Evolutionary conservation across 2,888 invertebrate species (phyloP).

Genomic region (Netelia melanura): DNA sequence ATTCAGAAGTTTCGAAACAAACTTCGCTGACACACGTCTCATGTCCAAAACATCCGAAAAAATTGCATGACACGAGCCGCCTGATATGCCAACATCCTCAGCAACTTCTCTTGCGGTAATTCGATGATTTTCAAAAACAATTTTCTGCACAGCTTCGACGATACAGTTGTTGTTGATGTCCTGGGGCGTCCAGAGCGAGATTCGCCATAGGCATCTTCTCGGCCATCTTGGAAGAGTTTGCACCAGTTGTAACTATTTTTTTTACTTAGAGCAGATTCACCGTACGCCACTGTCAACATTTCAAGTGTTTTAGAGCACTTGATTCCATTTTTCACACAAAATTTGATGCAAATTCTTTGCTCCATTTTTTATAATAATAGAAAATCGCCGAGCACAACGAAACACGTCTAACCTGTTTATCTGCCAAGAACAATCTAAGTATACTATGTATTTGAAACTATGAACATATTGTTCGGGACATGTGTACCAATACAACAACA

Average conservation of each 20-base stretch:
- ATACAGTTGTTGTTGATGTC: constrained; percentile 15
- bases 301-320: too few species aligned
- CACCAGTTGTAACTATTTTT: neutral
- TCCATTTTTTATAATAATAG: too few species aligned
- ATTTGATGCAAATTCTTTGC: too few species aligned
- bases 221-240: constrained; percentile 11
- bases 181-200: constrained; percentile 32
- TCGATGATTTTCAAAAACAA: constrained; percentile 2
- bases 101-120: constrained; percentile 9
- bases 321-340: too few species aligned
- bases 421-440: too few species aligned
- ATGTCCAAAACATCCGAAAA: neutral
- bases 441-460: too few species aligned
- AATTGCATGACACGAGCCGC: too few species aligned
- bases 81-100: constrained; percentile 10
- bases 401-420: too few species aligned
- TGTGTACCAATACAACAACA: too few species aligned
- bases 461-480: too few species aligned
- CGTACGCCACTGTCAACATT: too few species aligned
- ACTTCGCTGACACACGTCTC: constrained; percentile 49
- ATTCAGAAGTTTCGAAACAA: constrained; percentile 59
- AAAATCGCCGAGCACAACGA: too few species aligned
- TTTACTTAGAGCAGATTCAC: neutral
- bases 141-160: constrained; percentile 12
- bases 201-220: constrained; percentile 23